A percentile compares a stretch with the other conserved stretches of the same genome.
Conservation (phyloP, 2,113 vertebrate species). For the Callochromis pleurospilus region DNA sequence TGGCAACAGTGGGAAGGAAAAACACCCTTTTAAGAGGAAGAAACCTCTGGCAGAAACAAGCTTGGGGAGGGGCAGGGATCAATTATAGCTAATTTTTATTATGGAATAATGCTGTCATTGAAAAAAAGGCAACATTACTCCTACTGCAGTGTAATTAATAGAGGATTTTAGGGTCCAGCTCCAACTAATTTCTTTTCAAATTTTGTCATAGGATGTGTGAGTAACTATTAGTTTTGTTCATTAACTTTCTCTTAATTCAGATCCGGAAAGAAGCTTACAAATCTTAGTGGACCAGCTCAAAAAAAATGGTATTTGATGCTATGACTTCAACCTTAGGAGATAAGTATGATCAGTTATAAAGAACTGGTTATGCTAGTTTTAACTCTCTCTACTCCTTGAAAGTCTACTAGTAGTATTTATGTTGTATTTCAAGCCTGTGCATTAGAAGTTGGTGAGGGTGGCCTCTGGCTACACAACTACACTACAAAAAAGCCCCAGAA, state of each 20-base stretch:
- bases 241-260: not conserved
- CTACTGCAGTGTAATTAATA: not conserved
- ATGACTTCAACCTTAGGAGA: not conserved
- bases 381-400: accelerated
- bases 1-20: not conserved
- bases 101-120: not conserved
- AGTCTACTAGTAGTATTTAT: not conserved
- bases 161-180: not conserved
- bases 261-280: not conserved
- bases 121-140: not conserved
- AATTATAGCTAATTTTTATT: not conserved
- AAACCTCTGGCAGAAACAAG: not conserved
- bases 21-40: not conserved
- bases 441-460: not conserved
- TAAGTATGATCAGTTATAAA: not conserved
- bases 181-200: not conserved
- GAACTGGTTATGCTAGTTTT: not conserved
- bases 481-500: not conserved
- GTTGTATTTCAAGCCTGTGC: not conserved
- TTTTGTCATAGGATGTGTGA: not conserved
- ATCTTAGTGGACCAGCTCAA: not conserved
- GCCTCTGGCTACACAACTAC: not conserved
- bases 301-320: not conserved
- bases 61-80: not conserved
- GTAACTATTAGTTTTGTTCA: not conserved